These are phyloP conservation scores for Drosophila stalkeri DNA, from an alignment of 2,888 invertebrate genomes.

Conservation along the genomic window DNA sequence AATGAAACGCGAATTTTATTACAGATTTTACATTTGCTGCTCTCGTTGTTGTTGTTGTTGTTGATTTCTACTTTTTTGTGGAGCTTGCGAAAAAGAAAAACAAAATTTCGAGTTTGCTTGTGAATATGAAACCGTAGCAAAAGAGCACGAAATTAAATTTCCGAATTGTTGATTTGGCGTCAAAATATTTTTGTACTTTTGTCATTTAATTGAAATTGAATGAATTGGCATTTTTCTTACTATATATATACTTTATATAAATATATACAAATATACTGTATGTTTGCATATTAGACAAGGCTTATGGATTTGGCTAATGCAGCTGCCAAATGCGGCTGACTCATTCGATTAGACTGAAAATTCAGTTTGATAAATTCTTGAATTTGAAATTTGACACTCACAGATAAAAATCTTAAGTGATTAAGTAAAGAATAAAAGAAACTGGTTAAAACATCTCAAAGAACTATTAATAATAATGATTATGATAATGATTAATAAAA, in stretches of 20 bases:
- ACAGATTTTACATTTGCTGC: slow-evolving; percentile 41
- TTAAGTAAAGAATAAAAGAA: neutral
- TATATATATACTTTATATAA: neutral
- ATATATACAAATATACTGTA: slow-evolving; percentile 1
- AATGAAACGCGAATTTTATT: slow-evolving; percentile 63
- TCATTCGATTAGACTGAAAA: slow-evolving; percentile 39
- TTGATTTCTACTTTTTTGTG: slow-evolving; percentile 51
- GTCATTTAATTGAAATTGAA: slow-evolving; percentile 78
- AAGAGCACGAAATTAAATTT: slow-evolving; percentile 66
- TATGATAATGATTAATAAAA: no score
- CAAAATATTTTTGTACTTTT: slow-evolving; percentile 74
- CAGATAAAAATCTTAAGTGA: neutral
- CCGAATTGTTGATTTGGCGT: slow-evolving; percentile 71
- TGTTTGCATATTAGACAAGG: slow-evolving; percentile 36
- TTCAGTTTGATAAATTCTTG: slow-evolving; percentile 3
- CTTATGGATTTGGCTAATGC: slow-evolving; percentile 52
- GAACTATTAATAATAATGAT: neutral
- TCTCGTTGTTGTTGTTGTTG: slow-evolving; percentile 40
- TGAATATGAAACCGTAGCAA: slow-evolving; percentile 59
- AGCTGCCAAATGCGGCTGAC: slow-evolving; percentile 54
- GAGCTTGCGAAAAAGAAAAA: slow-evolving; percentile 55
- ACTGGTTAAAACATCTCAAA: neutral
- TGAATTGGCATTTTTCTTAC: slow-evolving; percentile 64
- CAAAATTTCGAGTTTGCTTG: slow-evolving; percentile 35
- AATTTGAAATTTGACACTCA: neutral